Percentiles rank a stretch among this genome's conserved stretches.
phyloP scores from a whole-genome alignment of 2,113 vertebrate species.

The Cervus canadensis region DNA sequence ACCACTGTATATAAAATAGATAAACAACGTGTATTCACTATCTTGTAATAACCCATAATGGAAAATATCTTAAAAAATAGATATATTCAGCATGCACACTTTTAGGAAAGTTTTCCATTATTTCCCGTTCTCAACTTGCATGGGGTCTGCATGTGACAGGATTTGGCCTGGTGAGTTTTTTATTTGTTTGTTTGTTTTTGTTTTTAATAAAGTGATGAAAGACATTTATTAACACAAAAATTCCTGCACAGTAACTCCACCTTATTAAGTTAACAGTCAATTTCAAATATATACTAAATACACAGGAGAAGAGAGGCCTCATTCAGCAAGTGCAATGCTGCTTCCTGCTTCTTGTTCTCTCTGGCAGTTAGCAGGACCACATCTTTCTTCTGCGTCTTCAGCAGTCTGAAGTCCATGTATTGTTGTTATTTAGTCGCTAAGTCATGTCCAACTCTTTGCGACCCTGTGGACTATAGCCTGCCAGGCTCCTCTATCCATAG shows the following conservation, averaged over 20 bases:
- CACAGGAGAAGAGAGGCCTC: neutral
- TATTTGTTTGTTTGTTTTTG: neutral
- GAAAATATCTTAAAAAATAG: neutral
- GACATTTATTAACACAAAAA: neutral
- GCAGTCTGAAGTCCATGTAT: slow-evolving; percentile 72
- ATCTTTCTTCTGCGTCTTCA: slow-evolving; percentile 84
- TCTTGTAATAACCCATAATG: neutral
- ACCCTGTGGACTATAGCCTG: neutral
- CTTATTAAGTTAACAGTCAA: neutral
- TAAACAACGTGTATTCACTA: neutral
- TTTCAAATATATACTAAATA: neutral
- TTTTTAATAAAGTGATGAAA: neutral
- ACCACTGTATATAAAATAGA: neutral
- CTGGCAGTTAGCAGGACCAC: slow-evolving; percentile 89
- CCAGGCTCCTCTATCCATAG: neutral
- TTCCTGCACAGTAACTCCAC: neutral
- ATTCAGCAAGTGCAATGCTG: neutral
- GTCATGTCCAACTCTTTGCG: neutral
- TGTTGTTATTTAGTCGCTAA: neutral
- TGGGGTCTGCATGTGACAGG: neutral
- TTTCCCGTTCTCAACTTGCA: neutral
- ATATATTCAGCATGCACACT: neutral
- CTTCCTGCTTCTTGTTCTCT: slow-evolving; percentile 83
- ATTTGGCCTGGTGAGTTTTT: neutral
- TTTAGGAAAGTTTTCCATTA: neutral